Evolutionary conservation across 2,888 invertebrate species (phyloP).

Genomic region (Nomada ruficornis): DNA sequence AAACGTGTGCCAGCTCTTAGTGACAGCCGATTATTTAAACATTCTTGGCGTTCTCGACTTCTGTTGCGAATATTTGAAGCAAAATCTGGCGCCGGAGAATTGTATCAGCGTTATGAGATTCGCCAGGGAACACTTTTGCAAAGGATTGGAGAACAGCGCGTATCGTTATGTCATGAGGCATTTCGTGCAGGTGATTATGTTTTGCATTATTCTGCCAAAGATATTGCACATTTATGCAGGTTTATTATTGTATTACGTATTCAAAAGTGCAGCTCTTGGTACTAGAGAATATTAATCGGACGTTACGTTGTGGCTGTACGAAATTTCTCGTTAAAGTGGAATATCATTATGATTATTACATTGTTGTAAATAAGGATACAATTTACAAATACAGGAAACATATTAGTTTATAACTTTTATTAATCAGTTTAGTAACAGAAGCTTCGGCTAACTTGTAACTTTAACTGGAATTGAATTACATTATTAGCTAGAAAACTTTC

Average conservation of each 20-base stretch:
- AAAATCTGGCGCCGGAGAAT: constrained; percentile 90
- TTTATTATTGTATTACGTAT: background rate
- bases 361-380: too few species aligned
- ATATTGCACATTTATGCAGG: background rate
- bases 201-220: background rate
- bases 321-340: too few species aligned
- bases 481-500: too few species aligned
- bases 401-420: too few species aligned
- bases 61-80: constrained; percentile 91
- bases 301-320: too few species aligned
- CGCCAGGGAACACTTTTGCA: constrained; percentile 91
- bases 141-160: constrained; percentile 89
- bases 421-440: too few species aligned
- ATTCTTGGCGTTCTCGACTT: constrained; percentile 92
- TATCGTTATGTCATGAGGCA: constrained; percentile 90
- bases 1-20: constrained; percentile 92
- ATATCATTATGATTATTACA: too few species aligned
- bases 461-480: too few species aligned
- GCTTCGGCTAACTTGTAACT: too few species aligned
- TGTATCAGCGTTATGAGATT: constrained; percentile 94
- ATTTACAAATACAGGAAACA: too few species aligned
- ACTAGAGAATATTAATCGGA: too few species aligned
- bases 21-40: constrained; percentile 95
- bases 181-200: constrained; percentile 86
- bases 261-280: background rate